phyloP scores from a whole-genome alignment of 2,797 vertebrate species.

The Liasis olivaceus region DNA sequence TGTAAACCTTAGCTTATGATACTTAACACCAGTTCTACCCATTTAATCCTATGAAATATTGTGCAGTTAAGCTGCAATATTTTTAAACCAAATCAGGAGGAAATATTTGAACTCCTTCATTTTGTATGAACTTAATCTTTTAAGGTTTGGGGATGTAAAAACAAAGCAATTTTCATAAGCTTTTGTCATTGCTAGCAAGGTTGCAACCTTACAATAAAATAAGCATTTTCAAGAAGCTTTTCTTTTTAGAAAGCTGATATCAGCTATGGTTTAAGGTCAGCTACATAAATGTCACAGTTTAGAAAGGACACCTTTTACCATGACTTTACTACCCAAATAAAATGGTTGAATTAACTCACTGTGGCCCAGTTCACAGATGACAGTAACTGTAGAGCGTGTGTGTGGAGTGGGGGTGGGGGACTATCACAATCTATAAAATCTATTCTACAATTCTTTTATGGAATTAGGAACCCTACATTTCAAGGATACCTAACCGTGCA shows the following conservation, averaged over 20 bases:
- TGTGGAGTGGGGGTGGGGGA: too few relatives aligned
- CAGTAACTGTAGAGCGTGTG: neutral
- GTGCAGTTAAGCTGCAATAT: conserved; percentile 35
- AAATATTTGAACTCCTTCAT: conserved; percentile 31
- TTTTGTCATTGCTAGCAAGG: conserved; percentile 47
- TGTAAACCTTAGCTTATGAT: neutral
- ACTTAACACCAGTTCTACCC: conserved; percentile 7
- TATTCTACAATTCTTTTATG: neutral
- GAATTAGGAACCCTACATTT: neutral
- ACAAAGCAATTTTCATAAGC: conserved; percentile 44
- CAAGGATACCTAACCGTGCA: neutral
- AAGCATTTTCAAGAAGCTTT: conserved; percentile 49
- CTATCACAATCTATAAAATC: neutral
- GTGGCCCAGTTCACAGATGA: neutral
- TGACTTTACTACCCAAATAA: neutral
- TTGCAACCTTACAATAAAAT: conserved; percentile 58
- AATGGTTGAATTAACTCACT: neutral
- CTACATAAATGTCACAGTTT: conserved; percentile 57
- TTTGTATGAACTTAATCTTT: conserved; percentile 26
- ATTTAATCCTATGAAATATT: conserved; percentile 24
- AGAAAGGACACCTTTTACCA: neutral
- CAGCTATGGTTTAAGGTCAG: conserved; percentile 40
- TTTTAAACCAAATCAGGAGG: conserved; percentile 3
- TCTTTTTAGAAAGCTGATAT: conserved; percentile 53
- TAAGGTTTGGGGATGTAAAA: conserved; percentile 35